A percentile compares a stretch with the other conserved stretches of the same genome.
phyloP scores from a whole-genome alignment of 2,888 invertebrate genomes.

The Cheilosia grossa region DNA sequence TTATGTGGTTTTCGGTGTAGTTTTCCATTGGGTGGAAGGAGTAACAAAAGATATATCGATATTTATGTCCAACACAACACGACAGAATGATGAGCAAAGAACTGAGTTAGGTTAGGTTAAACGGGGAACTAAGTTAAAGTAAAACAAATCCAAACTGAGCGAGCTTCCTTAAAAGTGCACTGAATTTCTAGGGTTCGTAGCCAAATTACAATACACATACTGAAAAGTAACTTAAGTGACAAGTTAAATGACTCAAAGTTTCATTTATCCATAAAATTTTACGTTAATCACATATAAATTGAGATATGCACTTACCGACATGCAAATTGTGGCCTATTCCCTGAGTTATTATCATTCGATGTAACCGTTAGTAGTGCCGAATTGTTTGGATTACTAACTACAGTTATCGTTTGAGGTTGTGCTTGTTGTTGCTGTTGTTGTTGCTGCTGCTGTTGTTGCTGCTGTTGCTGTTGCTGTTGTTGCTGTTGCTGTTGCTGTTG shows the following conservation, averaged over 20 bases:
- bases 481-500: slow-evolving; percentile 79
- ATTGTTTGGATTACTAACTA: slow-evolving; percentile 82
- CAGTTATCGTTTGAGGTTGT: slow-evolving; percentile 83
- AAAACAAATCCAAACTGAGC: no score
- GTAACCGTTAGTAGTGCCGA: slow-evolving; percentile 82
- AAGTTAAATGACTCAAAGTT: no score
- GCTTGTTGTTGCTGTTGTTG: slow-evolving; percentile 80
- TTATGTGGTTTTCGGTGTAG: no score
- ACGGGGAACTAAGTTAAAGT: background rate
- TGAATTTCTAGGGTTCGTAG: no score
- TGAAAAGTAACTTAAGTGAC: no score
- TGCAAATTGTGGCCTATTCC: slow-evolving; percentile 82
- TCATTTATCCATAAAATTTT: background rate
- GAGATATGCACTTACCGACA: slow-evolving; percentile 80
- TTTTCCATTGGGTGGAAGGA: no score
- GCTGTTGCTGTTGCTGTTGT: slow-evolving; percentile 78
- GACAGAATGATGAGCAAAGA: no score
- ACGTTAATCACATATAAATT: background rate
- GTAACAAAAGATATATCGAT: no score
- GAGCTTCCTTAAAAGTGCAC: no score
- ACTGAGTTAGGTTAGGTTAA: no score
- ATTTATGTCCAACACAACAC: no score
- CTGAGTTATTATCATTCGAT: slow-evolving; percentile 81
- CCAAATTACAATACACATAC: no score
- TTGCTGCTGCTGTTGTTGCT: slow-evolving; percentile 83